A percentile compares a stretch with the other conserved stretches of the same genome.
Evolutionary conservation across 92 coral and sea anemone species (phyloP).

Genomic region (Anthopleura xanthogrammica): DNA sequence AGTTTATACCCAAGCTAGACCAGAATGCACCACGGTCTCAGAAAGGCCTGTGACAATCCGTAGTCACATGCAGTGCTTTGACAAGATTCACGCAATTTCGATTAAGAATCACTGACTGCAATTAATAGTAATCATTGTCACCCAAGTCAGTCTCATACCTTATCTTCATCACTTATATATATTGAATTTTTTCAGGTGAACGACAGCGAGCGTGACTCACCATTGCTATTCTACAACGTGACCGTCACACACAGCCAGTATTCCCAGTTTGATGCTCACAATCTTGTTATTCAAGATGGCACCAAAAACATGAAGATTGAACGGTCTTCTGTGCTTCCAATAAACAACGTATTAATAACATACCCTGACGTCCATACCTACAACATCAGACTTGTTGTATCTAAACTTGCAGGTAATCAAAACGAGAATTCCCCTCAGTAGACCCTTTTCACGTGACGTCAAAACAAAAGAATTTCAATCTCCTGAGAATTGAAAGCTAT

Average conservation of each 20-base stretch:
- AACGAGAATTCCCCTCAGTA: background rate
- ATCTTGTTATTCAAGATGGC: constrained; percentile 68
- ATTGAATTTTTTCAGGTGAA: constrained; percentile 40
- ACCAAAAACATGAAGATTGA: constrained; percentile 69
- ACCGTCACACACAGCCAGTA: constrained; percentile 69
- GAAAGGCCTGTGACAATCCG: no score
- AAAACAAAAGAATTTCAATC: background rate
- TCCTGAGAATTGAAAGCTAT: no score
- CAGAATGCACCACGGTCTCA: no score
- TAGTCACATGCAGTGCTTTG: no score
- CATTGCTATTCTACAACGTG: constrained; percentile 73
- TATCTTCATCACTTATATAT: no score
- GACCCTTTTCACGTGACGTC: background rate
- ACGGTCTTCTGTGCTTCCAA: constrained; percentile 64
- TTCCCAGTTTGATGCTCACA: constrained; percentile 79
- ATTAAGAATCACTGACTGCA: no score
- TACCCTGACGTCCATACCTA: constrained; percentile 59
- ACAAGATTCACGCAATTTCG: no score
- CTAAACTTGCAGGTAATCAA: constrained; percentile 62
- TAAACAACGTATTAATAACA: constrained; percentile 43
- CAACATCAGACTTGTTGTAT: constrained; percentile 41
- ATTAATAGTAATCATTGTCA: no score
- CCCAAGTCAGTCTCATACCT: no score
- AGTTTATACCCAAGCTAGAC: no score
- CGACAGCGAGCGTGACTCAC: constrained; percentile 65